Evolutionary conservation across 2,797 vertebrate genomes (phyloP), one percentile per base, ranked within the genome.

Genomic region (Leucoraja ocellata): DNA sequence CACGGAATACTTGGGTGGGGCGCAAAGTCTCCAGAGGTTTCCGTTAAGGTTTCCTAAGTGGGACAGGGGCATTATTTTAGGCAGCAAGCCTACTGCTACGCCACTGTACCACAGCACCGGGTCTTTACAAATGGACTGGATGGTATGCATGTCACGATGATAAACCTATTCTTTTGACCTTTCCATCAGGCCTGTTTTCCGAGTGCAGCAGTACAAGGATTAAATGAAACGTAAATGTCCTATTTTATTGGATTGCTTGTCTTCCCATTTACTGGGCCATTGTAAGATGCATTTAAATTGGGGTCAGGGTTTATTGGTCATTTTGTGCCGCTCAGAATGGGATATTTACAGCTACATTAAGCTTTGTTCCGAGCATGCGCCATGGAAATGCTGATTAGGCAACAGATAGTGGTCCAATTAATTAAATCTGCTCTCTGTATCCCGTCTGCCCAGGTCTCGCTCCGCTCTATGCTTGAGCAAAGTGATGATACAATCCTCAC

Each of bases 261-360:
- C 90, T 92, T 39, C 68, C 73, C 90, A 54, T 92, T 92, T 74
- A 92, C 23, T 54, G 32, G 39, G 39, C n/a, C 28, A 54, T 73
- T 54, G 90, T 92, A 92, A 92, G 76, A 92, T 76, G 65, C 90
- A 76, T 76, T 92, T 92, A 92, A 92, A 92, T 92, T 92, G 90
- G 71, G 39, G 90, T 74, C 71, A 16, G 90, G 46, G 23, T 91
- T 92, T 92, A 92, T 74, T 54, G 90, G 39, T 13, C 65, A 54
- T 91, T 28, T 46, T 54, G 36, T 54, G 68, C 54, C 68, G 28
- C 39, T 28, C 68, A 92, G 46, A 13, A 23, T 54, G 36, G 2
- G 36, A 76, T 92, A 76, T 46, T 92, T 92, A 92, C 25, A 71
- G 25, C 71, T 7, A n/a, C 83, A 86, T 86, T 86, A 86, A 25